These are phyloP conservation scores for Pogonocherus hispidulus DNA, from an alignment of 2,888 invertebrate genomes.

Conservation along the genomic window DNA sequence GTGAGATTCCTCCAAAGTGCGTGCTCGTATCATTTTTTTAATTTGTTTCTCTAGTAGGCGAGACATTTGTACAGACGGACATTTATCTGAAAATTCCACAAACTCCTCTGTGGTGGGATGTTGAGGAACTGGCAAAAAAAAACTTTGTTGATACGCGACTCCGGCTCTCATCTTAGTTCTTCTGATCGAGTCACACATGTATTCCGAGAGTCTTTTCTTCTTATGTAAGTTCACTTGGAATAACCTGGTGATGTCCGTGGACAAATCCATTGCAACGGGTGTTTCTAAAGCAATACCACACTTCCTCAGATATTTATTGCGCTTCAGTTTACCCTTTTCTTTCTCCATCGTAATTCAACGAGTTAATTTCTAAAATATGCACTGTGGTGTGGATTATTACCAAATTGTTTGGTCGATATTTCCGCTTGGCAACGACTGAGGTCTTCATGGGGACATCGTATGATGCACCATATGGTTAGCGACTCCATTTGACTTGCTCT, in stretches of 20 bases:
- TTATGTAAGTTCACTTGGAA: conserved; percentile 37
- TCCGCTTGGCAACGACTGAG: conserved; percentile 3
- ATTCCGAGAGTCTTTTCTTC: conserved; percentile 43
- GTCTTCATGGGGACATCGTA: background rate
- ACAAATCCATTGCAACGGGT: conserved; percentile 44
- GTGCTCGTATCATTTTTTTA: conserved; percentile 72
- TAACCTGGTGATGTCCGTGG: conserved; percentile 43
- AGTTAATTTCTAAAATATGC: background rate
- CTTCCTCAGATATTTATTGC: conserved; percentile 31
- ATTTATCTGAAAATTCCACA: conserved; percentile 38
- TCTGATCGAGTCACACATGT: conserved; percentile 41
- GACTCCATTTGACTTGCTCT: background rate
- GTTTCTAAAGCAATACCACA: conserved; percentile 7
- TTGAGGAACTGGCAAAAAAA: background rate
- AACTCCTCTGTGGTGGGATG: conserved; percentile 42
- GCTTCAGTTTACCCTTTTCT: conserved; percentile 20
- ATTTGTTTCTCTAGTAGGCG: conserved; percentile 75
- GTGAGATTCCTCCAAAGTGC: conserved; percentile 71
- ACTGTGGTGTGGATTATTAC: background rate
- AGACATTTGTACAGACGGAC: conserved; percentile 48
- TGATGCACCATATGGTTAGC: background rate
- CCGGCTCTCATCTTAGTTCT: conserved; percentile 40
- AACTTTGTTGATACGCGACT: background rate
- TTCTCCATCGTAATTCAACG: conserved; percentile 29
- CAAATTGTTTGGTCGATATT: conserved; percentile 13